Evolutionary conservation across 2,797 vertebrate genomes (phyloP), one percentile per base, ranked within the genome.

Genomic region (Sebastes taczanowskii): DNA sequence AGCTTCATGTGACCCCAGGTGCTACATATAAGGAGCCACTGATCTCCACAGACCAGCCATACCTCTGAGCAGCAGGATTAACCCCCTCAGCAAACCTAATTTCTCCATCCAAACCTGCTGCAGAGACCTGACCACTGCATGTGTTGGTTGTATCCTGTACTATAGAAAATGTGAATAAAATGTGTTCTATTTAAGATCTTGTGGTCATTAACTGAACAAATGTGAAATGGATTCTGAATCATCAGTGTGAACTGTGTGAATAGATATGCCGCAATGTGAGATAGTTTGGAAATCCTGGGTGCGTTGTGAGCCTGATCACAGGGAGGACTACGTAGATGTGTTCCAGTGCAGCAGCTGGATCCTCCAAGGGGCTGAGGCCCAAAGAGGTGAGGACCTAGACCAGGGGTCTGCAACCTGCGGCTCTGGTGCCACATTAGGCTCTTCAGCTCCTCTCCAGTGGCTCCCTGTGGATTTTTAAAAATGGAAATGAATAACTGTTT

Each of bases 31-130:
- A 87, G 78, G 95, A 92, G 27, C 96, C 96, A 72, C 71, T 95
- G 1, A 93, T 99, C 32, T 99, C 98, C 22, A 95, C 88, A 38
- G 98, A 99, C 38, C 92, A 99, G 88, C 97, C 97, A 0, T 98
- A 97, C 72, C 94, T 98, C 86, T 98, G 89, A 97, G 83, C 30
- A 76, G 63, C 30, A 27, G 13, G 10, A 49, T 20, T 18, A 46
- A 66, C 9, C 2, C 29, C 29, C n/a, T 53, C 63, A 18, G 52
- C 42, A 46, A 74, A 64, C 61, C 3, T 64, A 0, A 56, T 46
- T 66, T 71, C 46, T 80, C 16, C 59, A 63, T 49, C 66, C 35
- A 61, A 6, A 62, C 6, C 72, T 59, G 60, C 52, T 71, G 67
- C 18, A 67, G 56, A 59, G 30, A 14, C 56, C 62, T 32, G 70